Evolutionary conservation across 2,888 invertebrate genomes (phyloP).

Genomic region (Hymenopus coronatus): DNA sequence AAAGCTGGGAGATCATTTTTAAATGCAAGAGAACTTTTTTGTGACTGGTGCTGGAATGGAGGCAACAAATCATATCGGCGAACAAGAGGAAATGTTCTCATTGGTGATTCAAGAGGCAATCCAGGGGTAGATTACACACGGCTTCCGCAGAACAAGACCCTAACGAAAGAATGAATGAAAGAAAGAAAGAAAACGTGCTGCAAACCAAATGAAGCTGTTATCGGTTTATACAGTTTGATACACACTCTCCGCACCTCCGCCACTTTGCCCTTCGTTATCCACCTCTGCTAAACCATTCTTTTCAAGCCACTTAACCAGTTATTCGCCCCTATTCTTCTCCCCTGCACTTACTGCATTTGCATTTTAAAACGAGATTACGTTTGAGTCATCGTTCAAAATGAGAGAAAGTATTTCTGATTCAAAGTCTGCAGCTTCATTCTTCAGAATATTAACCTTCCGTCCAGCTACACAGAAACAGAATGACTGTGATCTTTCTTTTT

Average conservation of each 20-base stretch:
- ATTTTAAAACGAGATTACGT: constrained; percentile 3
- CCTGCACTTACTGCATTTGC: constrained; percentile 1
- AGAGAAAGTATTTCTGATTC: neutral
- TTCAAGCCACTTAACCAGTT: constrained; percentile 16
- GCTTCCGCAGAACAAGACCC: constrained; percentile 8
- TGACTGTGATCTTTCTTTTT: neutral
- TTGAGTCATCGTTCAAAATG: neutral
- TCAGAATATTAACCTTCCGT: neutral
- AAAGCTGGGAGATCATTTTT: neutral
- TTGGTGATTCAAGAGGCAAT: constrained; percentile 1
- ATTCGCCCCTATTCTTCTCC: neutral
- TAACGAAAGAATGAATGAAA: neutral
- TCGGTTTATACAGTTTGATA: constrained; percentile 31
- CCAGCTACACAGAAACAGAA: neutral
- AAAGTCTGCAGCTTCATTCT: neutral
- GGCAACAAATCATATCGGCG: neutral
- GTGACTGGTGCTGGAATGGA: neutral
- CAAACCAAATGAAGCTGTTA: constrained; percentile 33
- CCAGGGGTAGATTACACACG: constrained; percentile 6
- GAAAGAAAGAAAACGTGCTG: neutral
- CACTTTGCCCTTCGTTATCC: neutral
- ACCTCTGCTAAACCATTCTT: constrained; percentile 14
- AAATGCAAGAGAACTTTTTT: neutral
- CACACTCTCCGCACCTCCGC: constrained; percentile 16
- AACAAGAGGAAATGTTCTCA: neutral